Evolutionary conservation across 2,113 vertebrate species (phyloP).

Genomic region (Plecotus auritus): DNA sequence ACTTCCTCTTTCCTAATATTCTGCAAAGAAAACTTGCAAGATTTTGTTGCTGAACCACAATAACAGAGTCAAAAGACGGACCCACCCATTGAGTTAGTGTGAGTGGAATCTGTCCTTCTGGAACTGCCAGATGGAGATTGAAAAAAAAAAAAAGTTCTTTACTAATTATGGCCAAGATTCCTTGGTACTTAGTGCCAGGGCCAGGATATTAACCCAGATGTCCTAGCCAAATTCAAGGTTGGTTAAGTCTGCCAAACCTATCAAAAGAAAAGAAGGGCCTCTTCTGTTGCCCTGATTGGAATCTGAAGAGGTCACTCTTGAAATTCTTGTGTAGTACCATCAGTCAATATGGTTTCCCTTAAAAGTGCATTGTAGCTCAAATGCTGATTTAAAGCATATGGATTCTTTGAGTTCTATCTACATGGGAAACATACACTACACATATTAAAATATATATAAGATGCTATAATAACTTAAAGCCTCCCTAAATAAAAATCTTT

Average conservation of each 20-base stretch:
- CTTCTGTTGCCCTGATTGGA: neutral
- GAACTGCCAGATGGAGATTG: slow-evolving; percentile 63
- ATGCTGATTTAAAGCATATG: neutral
- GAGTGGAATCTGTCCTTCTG: slow-evolving; percentile 53
- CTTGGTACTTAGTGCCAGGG: slow-evolving; percentile 58
- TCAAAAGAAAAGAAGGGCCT: neutral
- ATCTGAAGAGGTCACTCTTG: slow-evolving; percentile 19
- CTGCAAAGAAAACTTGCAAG: slow-evolving; percentile 8
- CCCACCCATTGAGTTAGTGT: slow-evolving; percentile 34
- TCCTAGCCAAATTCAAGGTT: slow-evolving; percentile 57
- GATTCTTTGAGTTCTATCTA: neutral
- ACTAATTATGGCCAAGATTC: slow-evolving; percentile 61
- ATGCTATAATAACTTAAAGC: neutral
- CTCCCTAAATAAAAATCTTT: neutral
- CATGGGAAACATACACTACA: neutral
- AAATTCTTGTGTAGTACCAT: neutral
- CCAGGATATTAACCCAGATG: slow-evolving; percentile 70
- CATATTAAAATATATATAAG: slow-evolving; percentile 9
- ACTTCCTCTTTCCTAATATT: slow-evolving; percentile 19
- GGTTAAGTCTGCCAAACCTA: slow-evolving; percentile 56
- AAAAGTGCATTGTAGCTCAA: neutral
- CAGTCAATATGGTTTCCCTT: neutral
- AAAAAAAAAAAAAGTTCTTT: slow-evolving; percentile 13
- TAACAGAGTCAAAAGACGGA: slow-evolving; percentile 37
- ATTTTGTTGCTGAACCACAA: slow-evolving; percentile 25